phyloP scores from a whole-genome alignment of 2,113 vertebrate genomes.

The Galemys pyrenaicus region DNA sequence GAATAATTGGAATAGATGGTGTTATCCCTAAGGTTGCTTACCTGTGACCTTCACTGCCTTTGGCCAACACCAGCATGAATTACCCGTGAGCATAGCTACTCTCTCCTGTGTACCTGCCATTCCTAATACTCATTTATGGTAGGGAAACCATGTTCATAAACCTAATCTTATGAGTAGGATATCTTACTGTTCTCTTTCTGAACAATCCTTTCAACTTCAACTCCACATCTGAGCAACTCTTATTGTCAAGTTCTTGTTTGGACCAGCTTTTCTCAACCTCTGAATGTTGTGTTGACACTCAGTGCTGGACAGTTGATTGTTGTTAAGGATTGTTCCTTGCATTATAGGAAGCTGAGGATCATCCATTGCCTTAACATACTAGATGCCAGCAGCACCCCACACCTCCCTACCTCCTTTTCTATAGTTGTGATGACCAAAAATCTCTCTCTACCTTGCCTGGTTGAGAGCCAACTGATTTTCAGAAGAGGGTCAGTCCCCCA shows the following conservation, averaged over 20 bases:
- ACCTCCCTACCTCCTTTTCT: neutral
- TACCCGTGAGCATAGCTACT: neutral
- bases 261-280: neutral
- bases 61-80: neutral
- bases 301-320: neutral
- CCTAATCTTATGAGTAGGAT: neutral
- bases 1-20: neutral
- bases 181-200: neutral
- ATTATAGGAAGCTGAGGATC: neutral
- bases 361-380: neutral
- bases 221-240: neutral
- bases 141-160: neutral
- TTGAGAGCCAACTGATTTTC: neutral
- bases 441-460: neutral
- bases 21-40: neutral
- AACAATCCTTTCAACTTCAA: neutral
- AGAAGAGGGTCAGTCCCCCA: neutral
- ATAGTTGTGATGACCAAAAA: neutral
- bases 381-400: neutral
- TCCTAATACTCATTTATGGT: neutral
- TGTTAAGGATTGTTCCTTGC: neutral
- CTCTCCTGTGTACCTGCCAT: neutral
- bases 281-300: neutral
- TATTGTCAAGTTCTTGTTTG: neutral
- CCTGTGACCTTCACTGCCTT: neutral